phyloP scores from a whole-genome alignment of 2,797 vertebrate species.

The Triplophysa bombifrons region DNA sequence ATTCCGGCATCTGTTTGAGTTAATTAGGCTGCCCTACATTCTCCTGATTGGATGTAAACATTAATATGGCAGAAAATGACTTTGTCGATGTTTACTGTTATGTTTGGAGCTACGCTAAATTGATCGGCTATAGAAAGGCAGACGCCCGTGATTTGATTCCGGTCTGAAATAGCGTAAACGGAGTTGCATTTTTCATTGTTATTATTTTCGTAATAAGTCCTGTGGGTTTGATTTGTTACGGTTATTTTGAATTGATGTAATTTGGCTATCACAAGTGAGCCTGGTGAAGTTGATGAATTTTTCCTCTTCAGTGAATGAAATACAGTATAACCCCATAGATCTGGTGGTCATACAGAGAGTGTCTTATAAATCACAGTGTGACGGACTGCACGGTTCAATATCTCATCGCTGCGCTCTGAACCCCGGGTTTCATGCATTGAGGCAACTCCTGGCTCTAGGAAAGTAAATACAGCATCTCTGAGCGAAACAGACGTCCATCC shows the following conservation, averaged over 20 bases:
- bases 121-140: conserved; percentile 70
- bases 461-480: conserved; percentile 49
- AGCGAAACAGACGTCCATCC: conserved; percentile 48
- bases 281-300: conserved; percentile 58
- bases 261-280: conserved; percentile 64
- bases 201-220: conserved; percentile 38
- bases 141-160: conserved; percentile 67
- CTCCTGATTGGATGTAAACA: conserved; percentile 80
- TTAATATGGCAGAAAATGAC: conserved; percentile 81
- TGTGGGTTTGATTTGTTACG: conserved; percentile 64
- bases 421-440: conserved; percentile 63
- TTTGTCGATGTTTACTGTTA: conserved; percentile 73
- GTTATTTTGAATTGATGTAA: conserved; percentile 61
- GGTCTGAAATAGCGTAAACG: conserved; percentile 54
- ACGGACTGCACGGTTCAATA: conserved; percentile 68
- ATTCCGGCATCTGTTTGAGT: conserved; percentile 77
- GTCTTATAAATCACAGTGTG: conserved; percentile 71
- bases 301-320: conserved; percentile 63
- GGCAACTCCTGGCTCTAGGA: conserved; percentile 63
- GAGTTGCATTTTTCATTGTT: conserved; percentile 15
- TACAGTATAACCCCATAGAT: conserved; percentile 49
- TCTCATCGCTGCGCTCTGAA: conserved; percentile 73
- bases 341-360: conserved; percentile 58
- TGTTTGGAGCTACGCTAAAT: conserved; percentile 69
- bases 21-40: conserved; percentile 76